Conservation (phyloP, 2,888 invertebrate genomes). For the Ornithoptera priamus region DNA sequence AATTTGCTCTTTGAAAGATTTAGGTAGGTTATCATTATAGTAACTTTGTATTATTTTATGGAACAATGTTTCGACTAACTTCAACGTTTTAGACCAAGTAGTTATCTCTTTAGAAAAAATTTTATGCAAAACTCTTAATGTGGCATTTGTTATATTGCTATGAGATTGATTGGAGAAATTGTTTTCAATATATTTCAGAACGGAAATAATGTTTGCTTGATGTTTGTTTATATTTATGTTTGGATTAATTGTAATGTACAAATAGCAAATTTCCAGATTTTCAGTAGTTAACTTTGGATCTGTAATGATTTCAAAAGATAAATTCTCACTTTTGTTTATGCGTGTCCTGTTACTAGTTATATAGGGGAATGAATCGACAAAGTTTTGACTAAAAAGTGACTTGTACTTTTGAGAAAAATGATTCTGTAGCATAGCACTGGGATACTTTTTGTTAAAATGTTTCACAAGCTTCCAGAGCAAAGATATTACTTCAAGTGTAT, state of each 20-base stretch:
- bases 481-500: slow-evolving; percentile 82
- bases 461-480: slow-evolving; percentile 76
- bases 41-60: slow-evolving; percentile 64
- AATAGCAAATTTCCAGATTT: slow-evolving; percentile 63
- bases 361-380: slow-evolving; percentile 82
- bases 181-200: slow-evolving; percentile 77
- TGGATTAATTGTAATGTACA: slow-evolving; percentile 73
- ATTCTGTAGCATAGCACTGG: slow-evolving; percentile 63
- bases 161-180: slow-evolving; percentile 53
- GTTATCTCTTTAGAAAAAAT: slow-evolving; percentile 59
- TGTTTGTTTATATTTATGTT: slow-evolving; percentile 61
- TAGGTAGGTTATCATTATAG: slow-evolving; percentile 51
- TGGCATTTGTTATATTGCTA: slow-evolving; percentile 46
- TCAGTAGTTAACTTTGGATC: slow-evolving; percentile 61
- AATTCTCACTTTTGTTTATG: slow-evolving; percentile 42
- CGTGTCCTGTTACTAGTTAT: slow-evolving; percentile 64
- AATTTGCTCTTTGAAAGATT: slow-evolving; percentile 57
- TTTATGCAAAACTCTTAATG: slow-evolving; percentile 57
- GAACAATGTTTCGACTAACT: slow-evolving; percentile 58
- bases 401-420: slow-evolving; percentile 78
- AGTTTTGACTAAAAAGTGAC: slow-evolving; percentile 75
- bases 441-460: slow-evolving; percentile 54
- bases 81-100: slow-evolving; percentile 60
- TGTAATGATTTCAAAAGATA: slow-evolving; percentile 54
- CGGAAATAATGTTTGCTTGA: slow-evolving; percentile 53